Percentiles rank a stretch among this genome's conserved stretches.
phyloP scores from a whole-genome alignment of 2,888 invertebrate genomes.

The Saturnia japonica region DNA sequence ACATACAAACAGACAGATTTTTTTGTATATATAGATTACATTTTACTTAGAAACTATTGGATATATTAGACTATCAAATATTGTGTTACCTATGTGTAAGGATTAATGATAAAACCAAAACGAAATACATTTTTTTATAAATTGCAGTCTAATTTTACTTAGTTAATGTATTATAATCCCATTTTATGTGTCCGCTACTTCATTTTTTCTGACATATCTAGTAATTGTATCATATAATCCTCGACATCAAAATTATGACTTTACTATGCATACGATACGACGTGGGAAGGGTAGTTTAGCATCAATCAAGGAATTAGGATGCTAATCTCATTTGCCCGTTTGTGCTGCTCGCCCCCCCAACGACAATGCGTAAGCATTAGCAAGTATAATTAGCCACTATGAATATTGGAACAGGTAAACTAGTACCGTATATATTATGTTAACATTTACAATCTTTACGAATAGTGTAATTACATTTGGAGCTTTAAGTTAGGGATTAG shows the following conservation, averaged over 20 bases:
- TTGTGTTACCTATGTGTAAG: neutral
- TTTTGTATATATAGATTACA: too few species aligned
- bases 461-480: slow-evolving; percentile 8
- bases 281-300: slow-evolving; percentile 51
- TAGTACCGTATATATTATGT: slow-evolving; percentile 18
- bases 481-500: neutral
- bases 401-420: slow-evolving; percentile 23
- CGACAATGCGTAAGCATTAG: slow-evolving; percentile 43
- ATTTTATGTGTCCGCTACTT: neutral
- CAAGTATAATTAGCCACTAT: slow-evolving; percentile 43
- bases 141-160: neutral
- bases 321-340: slow-evolving; percentile 66
- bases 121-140: neutral
- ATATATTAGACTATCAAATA: neutral
- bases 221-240: slow-evolving; percentile 10
- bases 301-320: slow-evolving; percentile 72
- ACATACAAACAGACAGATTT: too few species aligned
- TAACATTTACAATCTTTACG: slow-evolving; percentile 3
- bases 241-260: slow-evolving; percentile 40
- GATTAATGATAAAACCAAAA: neutral
- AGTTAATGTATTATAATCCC: neutral
- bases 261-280: slow-evolving; percentile 44
- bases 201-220: slow-evolving; percentile 19
- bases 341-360: slow-evolving; percentile 44
- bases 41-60: too few species aligned